A percentile compares a stretch with the other conserved stretches of the same genome.
Conservation (phyloP, 2,797 vertebrate species). For the Serranus cabrilla region DNA sequence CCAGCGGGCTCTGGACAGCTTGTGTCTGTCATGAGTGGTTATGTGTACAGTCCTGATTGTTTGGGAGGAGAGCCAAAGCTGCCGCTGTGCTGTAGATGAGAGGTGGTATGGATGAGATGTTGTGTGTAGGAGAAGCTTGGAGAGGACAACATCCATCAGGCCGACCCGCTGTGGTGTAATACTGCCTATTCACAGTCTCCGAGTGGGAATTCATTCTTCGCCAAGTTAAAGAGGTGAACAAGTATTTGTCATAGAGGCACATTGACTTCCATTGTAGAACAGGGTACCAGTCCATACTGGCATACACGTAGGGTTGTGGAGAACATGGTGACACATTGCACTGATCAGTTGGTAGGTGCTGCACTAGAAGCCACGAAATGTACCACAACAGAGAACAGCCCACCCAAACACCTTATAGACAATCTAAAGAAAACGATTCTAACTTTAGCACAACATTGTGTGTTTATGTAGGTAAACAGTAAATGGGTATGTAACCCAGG, state of each 20-base stretch:
- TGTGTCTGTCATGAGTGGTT: constrained; percentile 76
- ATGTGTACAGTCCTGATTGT: constrained; percentile 71
- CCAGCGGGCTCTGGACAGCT: constrained; percentile 67
- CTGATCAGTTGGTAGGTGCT: not conserved
- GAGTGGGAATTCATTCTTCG: constrained; percentile 24
- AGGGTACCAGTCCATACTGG: not conserved
- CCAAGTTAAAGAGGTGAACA: constrained; percentile 28
- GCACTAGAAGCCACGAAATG: too few species aligned
- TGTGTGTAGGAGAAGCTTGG: constrained; percentile 54
- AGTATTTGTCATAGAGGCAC: constrained; percentile 32
- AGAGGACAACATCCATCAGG: constrained; percentile 52
- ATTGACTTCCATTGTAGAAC: constrained; percentile 11
- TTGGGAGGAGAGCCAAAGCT: constrained; percentile 70
- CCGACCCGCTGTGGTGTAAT: constrained; percentile 38
- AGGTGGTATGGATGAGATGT: constrained; percentile 65
- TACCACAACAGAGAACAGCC: too few species aligned
- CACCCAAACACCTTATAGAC: too few species aligned
- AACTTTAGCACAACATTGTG: too few species aligned
- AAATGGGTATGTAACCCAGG: too few species aligned
- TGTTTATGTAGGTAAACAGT: too few species aligned
- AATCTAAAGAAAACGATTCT: too few species aligned
- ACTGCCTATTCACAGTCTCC: constrained; percentile 20
- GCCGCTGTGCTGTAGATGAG: constrained; percentile 69
- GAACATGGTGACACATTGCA: not conserved
- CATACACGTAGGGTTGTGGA: constrained; percentile 1